Evolutionary conservation across 1,140 invertebrate species (phyloP).

Genomic region (Homalodisca vitripennis): DNA sequence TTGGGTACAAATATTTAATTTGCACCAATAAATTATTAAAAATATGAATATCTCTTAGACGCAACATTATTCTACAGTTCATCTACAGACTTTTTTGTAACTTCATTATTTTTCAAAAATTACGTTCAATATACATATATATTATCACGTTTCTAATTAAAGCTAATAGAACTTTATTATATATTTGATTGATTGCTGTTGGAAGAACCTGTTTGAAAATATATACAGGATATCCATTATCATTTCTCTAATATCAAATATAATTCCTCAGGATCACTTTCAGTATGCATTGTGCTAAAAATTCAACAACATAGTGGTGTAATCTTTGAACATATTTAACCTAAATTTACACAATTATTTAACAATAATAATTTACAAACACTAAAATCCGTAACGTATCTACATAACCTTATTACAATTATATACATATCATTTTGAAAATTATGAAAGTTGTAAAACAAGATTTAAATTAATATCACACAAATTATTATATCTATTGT

Average conservation of each 20-base stretch:
- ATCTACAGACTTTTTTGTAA: too few relatives aligned
- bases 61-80: too few relatives aligned
- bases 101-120: too few relatives aligned
- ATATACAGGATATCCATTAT: neutral
- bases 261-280: neutral
- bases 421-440: neutral
- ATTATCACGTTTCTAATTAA: conserved; percentile 17
- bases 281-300: conserved; percentile 5
- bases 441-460: neutral
- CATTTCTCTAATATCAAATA: neutral
- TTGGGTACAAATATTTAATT: too few relatives aligned
- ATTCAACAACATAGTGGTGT: neutral
- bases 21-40: too few relatives aligned
- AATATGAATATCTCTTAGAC: too few relatives aligned
- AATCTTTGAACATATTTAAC: conserved; percentile 6
- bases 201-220: conserved; percentile 10
- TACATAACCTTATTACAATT: conserved; percentile 20
- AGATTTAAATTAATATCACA: conserved; percentile 27
- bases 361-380: conserved; percentile 21
- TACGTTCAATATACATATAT: too few relatives aligned
- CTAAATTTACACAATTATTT: conserved; percentile 20
- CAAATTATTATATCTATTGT: conserved; percentile 17
- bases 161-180: neutral
- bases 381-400: conserved; percentile 1
- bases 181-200: conserved; percentile 1